Conservation (phyloP, 2,888 invertebrate species). For the Mythimna albipuncta region DNA sequence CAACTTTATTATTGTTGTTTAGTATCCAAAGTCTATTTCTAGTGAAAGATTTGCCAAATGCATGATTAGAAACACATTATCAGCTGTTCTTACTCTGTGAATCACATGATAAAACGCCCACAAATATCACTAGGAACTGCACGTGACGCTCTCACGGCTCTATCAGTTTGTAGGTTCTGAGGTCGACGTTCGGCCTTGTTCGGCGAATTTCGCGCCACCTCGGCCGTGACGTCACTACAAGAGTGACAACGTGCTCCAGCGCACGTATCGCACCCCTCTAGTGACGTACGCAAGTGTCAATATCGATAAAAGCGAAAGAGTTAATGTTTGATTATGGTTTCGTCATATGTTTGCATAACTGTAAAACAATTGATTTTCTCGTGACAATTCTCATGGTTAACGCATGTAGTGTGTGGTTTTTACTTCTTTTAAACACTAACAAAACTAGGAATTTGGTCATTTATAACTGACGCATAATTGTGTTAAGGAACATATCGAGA, state of each 20-base stretch:
- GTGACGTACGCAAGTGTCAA: slow-evolving; percentile 75
- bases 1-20: no score
- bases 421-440: slow-evolving; percentile 13
- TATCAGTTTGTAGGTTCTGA: slow-evolving; percentile 68
- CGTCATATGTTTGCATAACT: slow-evolving; percentile 37
- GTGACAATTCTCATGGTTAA: slow-evolving; percentile 4
- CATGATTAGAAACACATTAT: slow-evolving; percentile 42
- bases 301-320: slow-evolving; percentile 68
- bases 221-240: slow-evolving; percentile 74
- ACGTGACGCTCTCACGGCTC: slow-evolving; percentile 65
- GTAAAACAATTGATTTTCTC: slow-evolving; percentile 47
- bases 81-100: slow-evolving; percentile 38
- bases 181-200: slow-evolving; percentile 88
- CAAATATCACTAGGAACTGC: slow-evolving; percentile 53
- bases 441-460: not conserved
- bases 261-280: slow-evolving; percentile 80
- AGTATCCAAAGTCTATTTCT: slow-evolving; percentile 11
- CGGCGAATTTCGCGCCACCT: slow-evolving; percentile 80
- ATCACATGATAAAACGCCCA: slow-evolving; percentile 51
- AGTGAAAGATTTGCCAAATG: slow-evolving; percentile 22
- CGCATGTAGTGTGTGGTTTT: not conserved
- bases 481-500: not conserved
- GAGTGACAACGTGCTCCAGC: slow-evolving; percentile 82
- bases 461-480: not conserved
- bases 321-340: slow-evolving; percentile 42